Conservation (phyloP, 2,888 invertebrate species). For the Mycalesis mineus region DNA sequence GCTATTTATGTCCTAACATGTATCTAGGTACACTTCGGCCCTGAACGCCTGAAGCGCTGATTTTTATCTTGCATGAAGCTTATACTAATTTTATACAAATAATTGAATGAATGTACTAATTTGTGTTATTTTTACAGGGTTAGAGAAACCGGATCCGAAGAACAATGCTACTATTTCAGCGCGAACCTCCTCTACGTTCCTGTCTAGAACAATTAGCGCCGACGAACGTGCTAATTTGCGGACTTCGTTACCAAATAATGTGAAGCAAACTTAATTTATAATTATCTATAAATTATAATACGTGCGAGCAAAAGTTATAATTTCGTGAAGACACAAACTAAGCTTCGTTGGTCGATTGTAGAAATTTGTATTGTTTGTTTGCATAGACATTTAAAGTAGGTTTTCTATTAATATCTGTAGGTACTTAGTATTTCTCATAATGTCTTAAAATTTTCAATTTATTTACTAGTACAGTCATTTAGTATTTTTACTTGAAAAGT, state of each 20-base stretch:
- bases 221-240: slow-evolving; percentile 58
- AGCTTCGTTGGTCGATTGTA: too few species aligned
- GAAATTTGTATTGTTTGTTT: too few species aligned
- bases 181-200: slow-evolving; percentile 66
- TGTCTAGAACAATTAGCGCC: slow-evolving; percentile 65
- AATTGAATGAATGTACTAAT: slow-evolving; percentile 38
- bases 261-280: slow-evolving; percentile 40
- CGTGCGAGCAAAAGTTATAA: too few species aligned
- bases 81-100: background rate
- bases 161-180: slow-evolving; percentile 61
- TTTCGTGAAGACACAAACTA: too few species aligned
- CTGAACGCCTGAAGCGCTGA: background rate
- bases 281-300: background rate
- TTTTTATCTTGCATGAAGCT: background rate
- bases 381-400: too few species aligned
- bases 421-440: too few species aligned
- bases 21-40: background rate
- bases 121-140: slow-evolving; percentile 62
- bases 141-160: slow-evolving; percentile 63
- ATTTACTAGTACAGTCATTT: too few species aligned
- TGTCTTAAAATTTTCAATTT: too few species aligned
- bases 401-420: too few species aligned
- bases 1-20: slow-evolving; percentile 8
- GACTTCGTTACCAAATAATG: slow-evolving; percentile 50
- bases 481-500: too few species aligned